Evolutionary conservation across 2,797 vertebrate genomes (phyloP).

Genomic region (Argentina silus): DNA sequence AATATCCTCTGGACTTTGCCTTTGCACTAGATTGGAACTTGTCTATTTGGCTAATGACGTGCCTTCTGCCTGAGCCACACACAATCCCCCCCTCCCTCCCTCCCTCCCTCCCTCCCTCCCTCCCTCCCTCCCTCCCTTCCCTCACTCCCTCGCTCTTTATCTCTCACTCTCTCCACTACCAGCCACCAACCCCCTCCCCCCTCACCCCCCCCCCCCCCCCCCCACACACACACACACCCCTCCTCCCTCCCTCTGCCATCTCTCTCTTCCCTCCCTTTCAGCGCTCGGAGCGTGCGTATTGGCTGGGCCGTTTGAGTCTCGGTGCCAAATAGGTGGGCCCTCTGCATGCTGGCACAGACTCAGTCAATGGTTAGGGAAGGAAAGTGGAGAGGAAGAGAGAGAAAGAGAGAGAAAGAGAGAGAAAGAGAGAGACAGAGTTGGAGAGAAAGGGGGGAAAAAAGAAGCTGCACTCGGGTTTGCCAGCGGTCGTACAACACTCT

Average conservation of each 20-base stretch:
- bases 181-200: conserved; percentile 60
- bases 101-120: conserved; percentile 31
- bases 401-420: conserved; percentile 82
- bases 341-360: conserved; percentile 87
- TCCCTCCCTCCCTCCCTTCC: conserved; percentile 46
- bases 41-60: conserved; percentile 90
- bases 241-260: conserved; percentile 68
- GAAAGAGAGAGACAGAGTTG: conserved; percentile 82
- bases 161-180: conserved; percentile 70
- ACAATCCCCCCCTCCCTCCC: conserved; percentile 68
- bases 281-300: conserved; percentile 85
- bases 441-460: conserved; percentile 79
- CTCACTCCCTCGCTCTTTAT: conserved; percentile 38
- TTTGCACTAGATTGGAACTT: conserved; percentile 87
- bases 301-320: conserved; percentile 83
- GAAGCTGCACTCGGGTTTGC: conserved; percentile 81
- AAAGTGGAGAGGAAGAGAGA: conserved; percentile 84
- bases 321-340: conserved; percentile 95
- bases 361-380: conserved; percentile 89
- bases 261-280: conserved; percentile 81
- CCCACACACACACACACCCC: conserved; percentile 35
- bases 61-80: conserved; percentile 80
- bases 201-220: conserved; percentile 17
- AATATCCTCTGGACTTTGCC: conserved; percentile 89
- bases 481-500: conserved; percentile 80